Evolutionary conservation across 2,888 invertebrate species (phyloP).

Genomic region (Acrobasis suavella): DNA sequence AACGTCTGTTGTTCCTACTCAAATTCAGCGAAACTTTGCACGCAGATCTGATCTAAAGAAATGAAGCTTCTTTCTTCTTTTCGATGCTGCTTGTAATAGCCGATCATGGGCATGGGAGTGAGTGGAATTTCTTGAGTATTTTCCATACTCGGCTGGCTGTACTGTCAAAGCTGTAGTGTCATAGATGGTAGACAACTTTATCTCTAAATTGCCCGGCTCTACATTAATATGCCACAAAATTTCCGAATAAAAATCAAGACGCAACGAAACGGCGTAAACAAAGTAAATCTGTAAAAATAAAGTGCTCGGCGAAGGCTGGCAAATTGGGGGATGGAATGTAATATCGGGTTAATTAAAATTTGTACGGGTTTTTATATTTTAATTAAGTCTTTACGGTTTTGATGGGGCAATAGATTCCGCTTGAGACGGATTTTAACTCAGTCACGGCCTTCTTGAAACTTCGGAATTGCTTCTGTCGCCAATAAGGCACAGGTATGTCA

Average conservation of each 20-base stretch:
- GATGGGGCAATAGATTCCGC: slow-evolving; percentile 1
- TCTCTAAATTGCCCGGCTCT: too few species aligned
- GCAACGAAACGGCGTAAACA: neutral
- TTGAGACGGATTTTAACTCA: neutral
- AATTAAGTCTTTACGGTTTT: slow-evolving; percentile 5
- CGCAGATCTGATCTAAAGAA: too few species aligned
- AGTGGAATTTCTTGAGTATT: too few species aligned
- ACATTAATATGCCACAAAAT: neutral
- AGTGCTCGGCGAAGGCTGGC: neutral
- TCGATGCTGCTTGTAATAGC: too few species aligned
- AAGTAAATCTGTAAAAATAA: neutral
- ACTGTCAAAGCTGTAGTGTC: too few species aligned
- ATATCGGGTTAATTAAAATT: slow-evolving; percentile 13
- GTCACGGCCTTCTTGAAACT: neutral
- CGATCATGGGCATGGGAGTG: too few species aligned
- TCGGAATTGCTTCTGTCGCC: too few species aligned
- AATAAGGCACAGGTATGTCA: too few species aligned
- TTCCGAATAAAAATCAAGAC: neutral
- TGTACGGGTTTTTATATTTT: slow-evolving; percentile 10
- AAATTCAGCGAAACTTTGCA: too few species aligned
- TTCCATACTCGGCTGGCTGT: too few species aligned
- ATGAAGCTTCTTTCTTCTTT: too few species aligned
- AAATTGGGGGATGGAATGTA: slow-evolving; percentile 13
- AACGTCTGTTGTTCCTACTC: neutral
- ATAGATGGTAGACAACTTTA: too few species aligned